A percentile compares a stretch with the other conserved stretches of the same genome.
Conservation (phyloP, 2,113 vertebrate genomes). For the Trematomus loennbergii region DNA sequence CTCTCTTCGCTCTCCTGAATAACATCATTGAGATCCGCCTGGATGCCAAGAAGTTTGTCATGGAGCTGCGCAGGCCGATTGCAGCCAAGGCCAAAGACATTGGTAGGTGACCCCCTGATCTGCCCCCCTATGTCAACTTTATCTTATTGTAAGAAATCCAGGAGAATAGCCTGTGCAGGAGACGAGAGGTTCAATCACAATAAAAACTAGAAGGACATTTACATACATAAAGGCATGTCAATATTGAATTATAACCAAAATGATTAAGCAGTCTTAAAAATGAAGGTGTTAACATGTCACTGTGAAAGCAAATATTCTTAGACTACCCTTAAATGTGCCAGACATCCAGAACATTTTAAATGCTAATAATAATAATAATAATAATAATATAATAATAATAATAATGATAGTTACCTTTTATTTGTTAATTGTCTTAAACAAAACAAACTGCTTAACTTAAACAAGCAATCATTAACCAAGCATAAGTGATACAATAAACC, state of each 20-base stretch:
- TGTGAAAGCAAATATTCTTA: background rate
- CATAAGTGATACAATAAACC: background rate
- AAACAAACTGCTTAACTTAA: background rate
- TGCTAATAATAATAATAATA: no score
- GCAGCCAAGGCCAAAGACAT: conserved; percentile 95
- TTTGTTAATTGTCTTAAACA: background rate
- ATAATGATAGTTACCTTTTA: background rate
- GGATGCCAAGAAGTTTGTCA: conserved; percentile 98
- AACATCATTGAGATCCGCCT: conserved; percentile 98
- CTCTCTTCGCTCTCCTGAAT: conserved; percentile 94
- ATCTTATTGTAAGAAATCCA: background rate
- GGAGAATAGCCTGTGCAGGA: background rate
- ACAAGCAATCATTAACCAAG: background rate
- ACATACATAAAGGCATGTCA: background rate
- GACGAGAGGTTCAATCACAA: background rate
- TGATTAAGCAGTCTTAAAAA: background rate
- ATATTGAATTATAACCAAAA: background rate
- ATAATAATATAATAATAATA: no score
- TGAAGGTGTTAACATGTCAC: no score
- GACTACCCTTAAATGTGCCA: background rate
- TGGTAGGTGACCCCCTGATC: conserved; percentile 79
- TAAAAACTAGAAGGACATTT: background rate
- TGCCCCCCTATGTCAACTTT: background rate
- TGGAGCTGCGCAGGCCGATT: conserved; percentile 91
- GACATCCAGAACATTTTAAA: background rate